Evolutionary conservation across 2,113 vertebrate genomes (phyloP).

Genomic region (Lasiurus borealis): DNA sequence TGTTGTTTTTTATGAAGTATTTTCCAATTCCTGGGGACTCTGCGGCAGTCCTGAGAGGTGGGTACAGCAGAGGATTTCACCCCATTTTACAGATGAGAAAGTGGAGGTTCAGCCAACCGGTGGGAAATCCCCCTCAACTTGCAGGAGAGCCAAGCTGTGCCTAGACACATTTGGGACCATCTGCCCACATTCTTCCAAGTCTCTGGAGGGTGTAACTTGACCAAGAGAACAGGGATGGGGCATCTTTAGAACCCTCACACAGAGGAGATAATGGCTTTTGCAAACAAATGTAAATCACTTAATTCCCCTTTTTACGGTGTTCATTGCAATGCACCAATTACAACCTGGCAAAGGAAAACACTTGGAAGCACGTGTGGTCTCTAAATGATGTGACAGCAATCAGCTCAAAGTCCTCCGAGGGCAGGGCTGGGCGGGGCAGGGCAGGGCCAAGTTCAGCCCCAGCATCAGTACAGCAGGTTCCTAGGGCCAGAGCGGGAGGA

Average conservation of each 20-base stretch:
- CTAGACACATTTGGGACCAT: background rate
- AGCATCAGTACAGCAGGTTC: background rate
- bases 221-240: background rate
- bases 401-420: background rate
- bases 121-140: background rate
- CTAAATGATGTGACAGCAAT: background rate
- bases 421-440: background rate
- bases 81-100: background rate
- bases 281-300: slow-evolving; percentile 17
- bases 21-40: background rate
- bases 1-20: background rate
- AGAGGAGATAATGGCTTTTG: background rate
- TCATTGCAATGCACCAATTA: slow-evolving; percentile 25
- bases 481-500: background rate
- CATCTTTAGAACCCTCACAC: background rate
- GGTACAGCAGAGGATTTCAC: background rate
- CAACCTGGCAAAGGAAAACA: slow-evolving; percentile 35
- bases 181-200: background rate
- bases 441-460: background rate
- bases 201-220: background rate
- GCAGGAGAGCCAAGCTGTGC: background rate
- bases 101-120: background rate
- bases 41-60: background rate
- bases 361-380: background rate
- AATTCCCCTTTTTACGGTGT: background rate